Evolutionary conservation across 2,797 vertebrate genomes (phyloP).

Genomic region (Dermochelys coriacea): DNA sequence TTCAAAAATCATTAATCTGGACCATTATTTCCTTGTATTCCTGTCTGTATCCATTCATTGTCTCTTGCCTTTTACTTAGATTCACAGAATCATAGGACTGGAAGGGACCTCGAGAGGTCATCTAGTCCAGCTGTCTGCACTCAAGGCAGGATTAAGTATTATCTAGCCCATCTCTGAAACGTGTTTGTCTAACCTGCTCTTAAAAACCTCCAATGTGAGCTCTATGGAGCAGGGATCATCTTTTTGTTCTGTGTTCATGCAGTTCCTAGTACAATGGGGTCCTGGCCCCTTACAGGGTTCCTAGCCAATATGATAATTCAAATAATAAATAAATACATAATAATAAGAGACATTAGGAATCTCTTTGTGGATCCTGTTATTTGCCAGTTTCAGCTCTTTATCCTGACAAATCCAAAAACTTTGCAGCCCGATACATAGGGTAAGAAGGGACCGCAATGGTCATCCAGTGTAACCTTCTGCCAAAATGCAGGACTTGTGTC

Average conservation of each 20-base stretch:
- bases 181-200: background rate
- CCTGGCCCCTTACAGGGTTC: background rate
- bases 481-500: background rate
- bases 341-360: background rate
- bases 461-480: background rate
- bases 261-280: background rate
- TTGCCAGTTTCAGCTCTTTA: background rate
- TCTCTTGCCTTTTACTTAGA: too few relatives aligned
- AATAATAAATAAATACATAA: background rate
- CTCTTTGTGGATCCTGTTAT: background rate
- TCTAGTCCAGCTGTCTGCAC: background rate
- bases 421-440: background rate
- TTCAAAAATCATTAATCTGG: constrained; percentile 47
- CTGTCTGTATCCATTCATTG: background rate
- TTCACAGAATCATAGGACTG: background rate
- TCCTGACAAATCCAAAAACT: background rate
- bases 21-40: background rate
- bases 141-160: too few relatives aligned
- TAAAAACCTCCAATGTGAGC: background rate
- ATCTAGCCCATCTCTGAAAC: background rate
- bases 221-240: background rate
- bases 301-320: background rate
- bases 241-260: background rate
- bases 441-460: background rate
- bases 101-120: background rate